Evolutionary conservation across 2,797 vertebrate species (phyloP).

Genomic region (Botia kubotai): DNA sequence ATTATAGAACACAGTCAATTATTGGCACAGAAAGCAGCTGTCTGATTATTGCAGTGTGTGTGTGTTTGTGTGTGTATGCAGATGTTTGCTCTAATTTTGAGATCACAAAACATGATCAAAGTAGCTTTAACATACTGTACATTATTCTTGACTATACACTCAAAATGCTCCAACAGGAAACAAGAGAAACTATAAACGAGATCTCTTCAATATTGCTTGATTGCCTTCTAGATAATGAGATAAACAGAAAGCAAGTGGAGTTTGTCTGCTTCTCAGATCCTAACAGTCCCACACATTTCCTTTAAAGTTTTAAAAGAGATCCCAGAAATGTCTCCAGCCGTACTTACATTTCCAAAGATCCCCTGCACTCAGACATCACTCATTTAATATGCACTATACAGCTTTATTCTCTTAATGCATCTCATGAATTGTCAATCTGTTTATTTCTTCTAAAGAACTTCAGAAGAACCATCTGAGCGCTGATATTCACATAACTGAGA

Average conservation of each 20-base stretch:
- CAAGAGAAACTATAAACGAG: background rate
- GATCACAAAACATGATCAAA: background rate
- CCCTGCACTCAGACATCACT: too few species aligned
- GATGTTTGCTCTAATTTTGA: too few species aligned
- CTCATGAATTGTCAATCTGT: too few species aligned
- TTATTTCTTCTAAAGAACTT: background rate
- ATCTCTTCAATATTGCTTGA: background rate
- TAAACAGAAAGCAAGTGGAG: background rate
- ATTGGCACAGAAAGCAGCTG: conserved; percentile 49
- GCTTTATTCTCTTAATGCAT: too few species aligned
- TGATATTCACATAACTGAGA: background rate
- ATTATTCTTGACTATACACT: background rate
- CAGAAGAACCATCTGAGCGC: background rate
- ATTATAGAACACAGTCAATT: conserved; percentile 60
- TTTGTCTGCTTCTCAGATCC: background rate
- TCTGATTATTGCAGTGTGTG: conserved; percentile 19
- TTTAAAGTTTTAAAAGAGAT: too few species aligned
- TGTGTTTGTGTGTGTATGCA: too few species aligned
- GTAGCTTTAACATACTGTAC: background rate
- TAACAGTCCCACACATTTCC: background rate
- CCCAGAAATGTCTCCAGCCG: too few species aligned
- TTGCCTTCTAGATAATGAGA: background rate
- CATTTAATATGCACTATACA: too few species aligned
- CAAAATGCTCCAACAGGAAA: background rate
- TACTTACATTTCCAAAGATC: too few species aligned